Percentiles rank a stretch among this genome's conserved stretches.
phyloP scores from a whole-genome alignment of 2,113 vertebrate genomes.

The Lipophrys pholis region DNA sequence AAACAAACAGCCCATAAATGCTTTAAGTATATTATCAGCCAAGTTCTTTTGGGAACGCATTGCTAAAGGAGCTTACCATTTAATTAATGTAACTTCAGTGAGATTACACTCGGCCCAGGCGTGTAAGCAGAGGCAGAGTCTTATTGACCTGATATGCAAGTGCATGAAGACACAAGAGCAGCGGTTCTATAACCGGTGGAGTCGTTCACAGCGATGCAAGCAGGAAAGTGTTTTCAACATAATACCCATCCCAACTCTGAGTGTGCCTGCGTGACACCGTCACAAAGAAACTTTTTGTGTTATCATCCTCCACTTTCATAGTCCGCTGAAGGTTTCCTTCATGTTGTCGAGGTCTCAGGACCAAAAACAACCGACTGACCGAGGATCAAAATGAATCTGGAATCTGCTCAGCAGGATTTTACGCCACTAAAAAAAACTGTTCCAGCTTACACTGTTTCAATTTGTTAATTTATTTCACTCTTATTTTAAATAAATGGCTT shows the following conservation, averaged over 20 bases:
- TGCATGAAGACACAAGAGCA: slow-evolving; percentile 99
- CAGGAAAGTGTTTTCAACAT: slow-evolving; percentile 95
- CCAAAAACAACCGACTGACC: no score
- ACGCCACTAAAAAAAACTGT: no score
- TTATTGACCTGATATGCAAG: slow-evolving; percentile 95
- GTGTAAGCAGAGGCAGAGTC: slow-evolving; percentile 94
- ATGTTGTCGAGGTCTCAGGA: neutral
- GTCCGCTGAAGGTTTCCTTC: slow-evolving; percentile 5
- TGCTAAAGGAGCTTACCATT: slow-evolving; percentile 99
- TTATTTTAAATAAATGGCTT: no score
- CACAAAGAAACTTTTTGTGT: slow-evolving; percentile 38
- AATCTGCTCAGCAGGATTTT: no score
- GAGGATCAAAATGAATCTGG: no score
- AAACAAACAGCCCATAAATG: slow-evolving; percentile 93
- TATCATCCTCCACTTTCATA: slow-evolving; percentile 35
- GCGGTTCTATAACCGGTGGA: slow-evolving; percentile 98
- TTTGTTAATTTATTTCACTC: no score
- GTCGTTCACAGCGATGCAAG: slow-evolving; percentile 94
- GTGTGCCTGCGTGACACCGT: slow-evolving; percentile 82
- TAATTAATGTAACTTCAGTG: slow-evolving; percentile 99
- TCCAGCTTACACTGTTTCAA: no score
- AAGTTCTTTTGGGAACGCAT: slow-evolving; percentile 97
- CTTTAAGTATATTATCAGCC: slow-evolving; percentile 98
- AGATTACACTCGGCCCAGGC: slow-evolving; percentile 96
- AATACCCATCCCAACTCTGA: slow-evolving; percentile 91